Conservation (phyloP, 2,113 vertebrate species). For the Bagarius yarrelli region DNA sequence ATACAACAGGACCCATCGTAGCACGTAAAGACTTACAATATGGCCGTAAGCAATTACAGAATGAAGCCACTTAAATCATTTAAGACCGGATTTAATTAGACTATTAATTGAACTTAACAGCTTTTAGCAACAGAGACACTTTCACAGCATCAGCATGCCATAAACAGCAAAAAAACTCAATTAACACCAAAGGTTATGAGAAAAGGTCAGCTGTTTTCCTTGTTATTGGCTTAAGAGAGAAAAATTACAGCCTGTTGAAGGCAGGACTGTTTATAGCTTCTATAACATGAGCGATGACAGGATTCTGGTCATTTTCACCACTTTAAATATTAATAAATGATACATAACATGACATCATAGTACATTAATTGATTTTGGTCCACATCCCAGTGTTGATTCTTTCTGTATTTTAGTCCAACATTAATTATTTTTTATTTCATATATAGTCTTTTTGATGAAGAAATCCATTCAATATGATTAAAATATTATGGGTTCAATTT, state of each 20-base stretch:
- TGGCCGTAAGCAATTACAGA: conserved; percentile 5
- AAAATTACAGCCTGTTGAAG: not conserved
- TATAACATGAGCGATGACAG: not conserved
- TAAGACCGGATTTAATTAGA: conserved; percentile 1
- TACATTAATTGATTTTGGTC: too few relatives aligned
- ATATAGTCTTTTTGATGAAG: too few relatives aligned
- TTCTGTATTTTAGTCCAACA: too few relatives aligned
- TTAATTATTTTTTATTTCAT: too few relatives aligned
- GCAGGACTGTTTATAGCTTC: not conserved
- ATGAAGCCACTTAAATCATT: conserved; percentile 9
- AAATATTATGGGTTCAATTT: too few relatives aligned
- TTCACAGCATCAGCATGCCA: not conserved
- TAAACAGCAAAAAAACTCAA: not conserved
- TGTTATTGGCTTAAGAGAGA: not conserved
- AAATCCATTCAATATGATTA: too few relatives aligned
- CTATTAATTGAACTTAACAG: not conserved
- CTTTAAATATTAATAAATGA: not conserved
- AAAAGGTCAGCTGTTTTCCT: not conserved
- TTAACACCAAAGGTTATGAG: not conserved
- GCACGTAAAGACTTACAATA: conserved; percentile 16
- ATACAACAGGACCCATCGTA: not conserved
- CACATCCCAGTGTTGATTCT: too few relatives aligned
- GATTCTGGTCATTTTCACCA: not conserved
- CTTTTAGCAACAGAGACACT: not conserved
- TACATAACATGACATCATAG: not conserved